phyloP scores from a whole-genome alignment of 2,113 vertebrate genomes.

The Anoplopoma fimbria region DNA sequence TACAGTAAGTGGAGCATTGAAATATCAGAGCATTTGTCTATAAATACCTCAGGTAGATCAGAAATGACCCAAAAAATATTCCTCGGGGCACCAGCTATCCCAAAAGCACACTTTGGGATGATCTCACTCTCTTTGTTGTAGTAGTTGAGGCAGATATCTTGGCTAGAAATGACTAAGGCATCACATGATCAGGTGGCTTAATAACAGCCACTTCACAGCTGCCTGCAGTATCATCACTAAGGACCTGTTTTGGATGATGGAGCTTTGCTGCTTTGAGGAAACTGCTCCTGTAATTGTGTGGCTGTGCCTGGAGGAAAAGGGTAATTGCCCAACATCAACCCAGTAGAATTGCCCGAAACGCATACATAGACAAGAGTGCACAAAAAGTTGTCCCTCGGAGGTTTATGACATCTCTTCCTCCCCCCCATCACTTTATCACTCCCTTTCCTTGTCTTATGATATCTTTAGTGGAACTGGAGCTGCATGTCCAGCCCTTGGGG shows the following conservation, averaged over 20 bases:
- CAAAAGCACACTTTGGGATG: conserved; percentile 46
- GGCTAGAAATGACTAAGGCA: not conserved
- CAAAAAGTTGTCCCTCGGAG: conserved; percentile 48
- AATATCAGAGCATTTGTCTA: conserved; percentile 65
- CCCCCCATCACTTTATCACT: conserved; percentile 33
- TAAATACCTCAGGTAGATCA: conserved; percentile 70
- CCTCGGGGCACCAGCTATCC: conserved; percentile 53
- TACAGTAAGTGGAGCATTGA: conserved; percentile 56
- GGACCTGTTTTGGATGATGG: conserved; percentile 7
- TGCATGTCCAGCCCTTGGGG: conserved; percentile 42
- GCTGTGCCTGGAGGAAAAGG: conserved; percentile 25
- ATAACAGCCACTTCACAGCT: conserved; percentile 5
- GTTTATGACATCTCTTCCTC: conserved; percentile 26
- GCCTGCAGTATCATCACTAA: conserved; percentile 11
- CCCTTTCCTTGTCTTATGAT: conserved; percentile 46
- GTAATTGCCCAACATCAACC: conserved; percentile 21
- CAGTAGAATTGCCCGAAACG: conserved; percentile 18
- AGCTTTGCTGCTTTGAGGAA: conserved; percentile 27
- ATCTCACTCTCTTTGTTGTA: conserved; percentile 22
- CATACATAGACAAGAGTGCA: conserved; percentile 16
- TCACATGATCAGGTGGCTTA: conserved; percentile 17
- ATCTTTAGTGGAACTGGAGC: conserved; percentile 51
- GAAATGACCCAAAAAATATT: conserved; percentile 70
- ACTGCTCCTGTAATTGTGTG: conserved; percentile 5
- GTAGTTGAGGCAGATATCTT: not conserved